Evolutionary conservation across 1,140 invertebrate species (phyloP).

Genomic region (Drosophila tani): DNA sequence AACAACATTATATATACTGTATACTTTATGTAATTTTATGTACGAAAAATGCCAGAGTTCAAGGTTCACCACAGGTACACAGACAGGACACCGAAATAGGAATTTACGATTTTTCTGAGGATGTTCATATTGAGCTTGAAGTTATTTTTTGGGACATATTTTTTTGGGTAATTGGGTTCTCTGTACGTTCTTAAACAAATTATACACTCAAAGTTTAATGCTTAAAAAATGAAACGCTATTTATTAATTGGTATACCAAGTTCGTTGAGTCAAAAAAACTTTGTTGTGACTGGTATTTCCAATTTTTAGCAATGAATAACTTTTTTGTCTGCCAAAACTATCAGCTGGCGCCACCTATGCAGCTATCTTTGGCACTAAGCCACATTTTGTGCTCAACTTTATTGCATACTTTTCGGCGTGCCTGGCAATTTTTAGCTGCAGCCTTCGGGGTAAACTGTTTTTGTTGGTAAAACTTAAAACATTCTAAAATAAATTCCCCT

Average conservation of each 20-base stretch:
- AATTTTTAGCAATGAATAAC: background rate
- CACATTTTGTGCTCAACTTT: constrained; percentile 16
- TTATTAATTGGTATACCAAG: background rate
- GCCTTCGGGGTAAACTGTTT: background rate
- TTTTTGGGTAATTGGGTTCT: background rate
- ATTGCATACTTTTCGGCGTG: constrained; percentile 44
- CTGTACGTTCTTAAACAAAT: no score
- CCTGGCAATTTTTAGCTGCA: background rate
- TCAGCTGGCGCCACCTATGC: constrained; percentile 28
- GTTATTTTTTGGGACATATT: background rate
- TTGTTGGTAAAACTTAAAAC: background rate
- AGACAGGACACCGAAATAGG: constrained; percentile 11
- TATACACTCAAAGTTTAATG: background rate
- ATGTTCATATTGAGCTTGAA: background rate
- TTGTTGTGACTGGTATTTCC: background rate
- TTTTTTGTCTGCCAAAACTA: background rate
- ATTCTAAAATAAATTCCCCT: constrained; percentile 14
- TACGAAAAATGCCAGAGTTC: constrained; percentile 71
- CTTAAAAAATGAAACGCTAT: background rate
- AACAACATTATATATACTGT: constrained; percentile 29
- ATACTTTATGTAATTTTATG: constrained; percentile 35
- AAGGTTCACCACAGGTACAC: constrained; percentile 50
- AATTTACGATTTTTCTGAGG: background rate
- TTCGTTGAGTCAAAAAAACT: background rate
- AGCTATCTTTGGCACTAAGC: constrained; percentile 17